phyloP scores from a whole-genome alignment of 2,113 vertebrate genomes.

The Dissostichus mawsoni region DNA sequence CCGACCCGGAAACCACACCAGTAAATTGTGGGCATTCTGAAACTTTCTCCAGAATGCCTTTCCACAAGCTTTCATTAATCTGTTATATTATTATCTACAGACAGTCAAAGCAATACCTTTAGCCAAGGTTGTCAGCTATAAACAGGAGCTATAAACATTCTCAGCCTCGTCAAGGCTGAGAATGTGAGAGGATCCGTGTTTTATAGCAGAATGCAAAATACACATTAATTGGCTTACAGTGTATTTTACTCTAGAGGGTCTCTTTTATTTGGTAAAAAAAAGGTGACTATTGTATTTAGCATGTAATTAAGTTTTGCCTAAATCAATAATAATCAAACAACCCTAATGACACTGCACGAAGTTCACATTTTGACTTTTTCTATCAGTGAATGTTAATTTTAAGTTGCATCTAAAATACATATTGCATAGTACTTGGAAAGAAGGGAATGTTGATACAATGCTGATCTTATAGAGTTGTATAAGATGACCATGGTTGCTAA shows the following conservation, averaged over 20 bases:
- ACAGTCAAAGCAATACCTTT: not conserved
- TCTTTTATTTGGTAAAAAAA: not conserved
- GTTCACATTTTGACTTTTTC: not conserved
- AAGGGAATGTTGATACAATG: not conserved
- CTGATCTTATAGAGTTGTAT: not conserved
- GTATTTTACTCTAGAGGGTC: not conserved
- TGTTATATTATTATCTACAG: not conserved
- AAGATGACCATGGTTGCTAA: not conserved
- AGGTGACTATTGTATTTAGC: not conserved
- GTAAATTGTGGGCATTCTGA: too few species aligned
- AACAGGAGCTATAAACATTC: not conserved
- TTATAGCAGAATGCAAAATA: not conserved
- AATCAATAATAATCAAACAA: not conserved
- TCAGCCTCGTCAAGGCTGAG: not conserved
- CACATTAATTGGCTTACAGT: not conserved
- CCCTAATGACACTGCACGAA: not conserved
- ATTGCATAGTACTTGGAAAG: not conserved
- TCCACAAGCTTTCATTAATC: not conserved
- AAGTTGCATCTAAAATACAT: not conserved
- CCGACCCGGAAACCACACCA: too few species aligned
- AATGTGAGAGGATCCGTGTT: not conserved
- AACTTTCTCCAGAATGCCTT: not conserved
- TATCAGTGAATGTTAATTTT: not conserved
- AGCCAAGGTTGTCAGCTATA: constrained; percentile 1
- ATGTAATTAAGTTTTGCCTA: not conserved